Evolutionary conservation across 2,888 invertebrate genomes (phyloP), one percentile per base, ranked within the genome.

Genomic region (Tetragnatha montana): DNA sequence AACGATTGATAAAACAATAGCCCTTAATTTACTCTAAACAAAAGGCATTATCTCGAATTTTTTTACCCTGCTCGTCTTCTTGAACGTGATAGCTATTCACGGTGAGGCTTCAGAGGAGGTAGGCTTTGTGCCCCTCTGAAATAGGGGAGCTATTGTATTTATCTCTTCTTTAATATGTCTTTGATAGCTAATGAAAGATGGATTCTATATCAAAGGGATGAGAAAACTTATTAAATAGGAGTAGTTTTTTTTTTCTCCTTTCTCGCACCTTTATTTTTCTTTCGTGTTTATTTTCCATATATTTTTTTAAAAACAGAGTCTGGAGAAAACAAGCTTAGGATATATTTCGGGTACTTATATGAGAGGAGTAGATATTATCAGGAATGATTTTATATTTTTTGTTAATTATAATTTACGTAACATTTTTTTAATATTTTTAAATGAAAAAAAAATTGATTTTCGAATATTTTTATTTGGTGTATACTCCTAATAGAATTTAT

Each of bases 1-100:
- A 78, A 78, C 60, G 51, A 78, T 78, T 14, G 78, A 68, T 87
- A 74, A 87, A 69, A 87, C 87, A 87, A 87, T 68, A 75, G 87
- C 74, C 74, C 80, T 87, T 87, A 87, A 87, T 87, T 87, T 87
- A 22, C 71, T 49, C 21, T 47, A 81, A 81, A 87, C 87, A 87
- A 87, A 74, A 74, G 87, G 81, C n/a, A 81, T 87, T 80, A 75
- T 81, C 84, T 73, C 10, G n/a, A 81, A 12, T n/a, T 76, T 76
- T 60, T 60, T 74, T 80, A 69, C 12, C 19, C 60, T 22, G 8
- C 60, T 8, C 49, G 21, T 74, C 60, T 69, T 49, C 35, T 69
- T 75, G n/a, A 49, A 14, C 49, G 14, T 49, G 47, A 81, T 47
- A 21, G 47, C 70, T 22, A 60, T 60, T 60, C 75, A 75, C 49